Evolutionary conservation across 2,797 vertebrate genomes (phyloP).

Genomic region (Diceros bicornis): DNA sequence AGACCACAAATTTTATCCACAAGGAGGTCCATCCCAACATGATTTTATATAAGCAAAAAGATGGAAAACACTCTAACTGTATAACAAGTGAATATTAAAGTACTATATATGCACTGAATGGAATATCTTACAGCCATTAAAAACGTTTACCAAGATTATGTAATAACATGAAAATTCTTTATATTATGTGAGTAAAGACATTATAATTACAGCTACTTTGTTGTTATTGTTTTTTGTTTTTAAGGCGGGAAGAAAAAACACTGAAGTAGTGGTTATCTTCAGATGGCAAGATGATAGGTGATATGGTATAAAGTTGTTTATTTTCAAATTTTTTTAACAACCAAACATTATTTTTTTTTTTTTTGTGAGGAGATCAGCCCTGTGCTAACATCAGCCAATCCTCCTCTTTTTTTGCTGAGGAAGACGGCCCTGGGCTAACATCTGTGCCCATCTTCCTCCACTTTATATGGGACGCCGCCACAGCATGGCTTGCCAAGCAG

Average conservation of each 20-base stretch:
- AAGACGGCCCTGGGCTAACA: no score
- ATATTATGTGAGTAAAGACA: background rate
- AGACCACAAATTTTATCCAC: constrained; percentile 22
- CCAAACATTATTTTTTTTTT: background rate
- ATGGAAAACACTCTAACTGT: background rate
- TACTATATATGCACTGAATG: background rate
- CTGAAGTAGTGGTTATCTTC: background rate
- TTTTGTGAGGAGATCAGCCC: no score
- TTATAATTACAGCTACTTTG: background rate
- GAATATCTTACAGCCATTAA: constrained; percentile 11
- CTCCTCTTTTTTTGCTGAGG: no score
- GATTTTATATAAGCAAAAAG: constrained; percentile 55
- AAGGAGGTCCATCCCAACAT: background rate
- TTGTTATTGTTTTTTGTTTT: constrained; percentile 28
- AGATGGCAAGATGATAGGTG: background rate
- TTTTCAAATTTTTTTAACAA: constrained; percentile 61
- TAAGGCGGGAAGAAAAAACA: constrained; percentile 41
- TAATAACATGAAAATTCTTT: background rate
- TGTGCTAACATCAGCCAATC: no score
- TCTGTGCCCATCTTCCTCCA: no score
- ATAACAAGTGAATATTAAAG: background rate
- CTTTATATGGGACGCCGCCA: no score
- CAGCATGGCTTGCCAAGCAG: no score
- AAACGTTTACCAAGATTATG: constrained; percentile 42
- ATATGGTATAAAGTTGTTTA: background rate